Percentiles rank a stretch among this genome's conserved stretches.
Evolutionary conservation across 2,113 vertebrate genomes (phyloP).

Genomic region (Gymnarchus niloticus): DNA sequence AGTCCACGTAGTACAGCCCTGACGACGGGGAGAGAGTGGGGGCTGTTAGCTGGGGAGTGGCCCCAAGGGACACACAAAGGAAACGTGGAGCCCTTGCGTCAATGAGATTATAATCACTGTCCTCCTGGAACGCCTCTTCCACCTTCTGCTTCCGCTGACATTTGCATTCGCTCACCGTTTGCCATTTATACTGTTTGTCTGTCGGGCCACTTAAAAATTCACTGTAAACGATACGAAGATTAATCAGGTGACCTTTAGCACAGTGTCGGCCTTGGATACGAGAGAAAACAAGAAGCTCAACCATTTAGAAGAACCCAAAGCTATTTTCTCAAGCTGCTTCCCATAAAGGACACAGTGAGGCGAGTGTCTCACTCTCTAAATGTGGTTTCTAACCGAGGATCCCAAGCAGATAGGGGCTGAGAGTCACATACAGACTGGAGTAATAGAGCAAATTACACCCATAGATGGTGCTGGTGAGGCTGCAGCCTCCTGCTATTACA

Average conservation of each 20-base stretch:
- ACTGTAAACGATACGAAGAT: neutral
- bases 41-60: too few species aligned
- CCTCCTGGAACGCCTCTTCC: neutral
- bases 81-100: neutral
- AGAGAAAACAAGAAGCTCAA: neutral
- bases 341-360: neutral
- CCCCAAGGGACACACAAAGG: neutral
- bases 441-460: neutral
- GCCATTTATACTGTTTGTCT: neutral
- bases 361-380: too few species aligned
- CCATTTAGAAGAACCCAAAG: neutral
- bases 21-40: slow-evolving; percentile 42
- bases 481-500: neutral
- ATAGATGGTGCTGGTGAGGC: neutral
- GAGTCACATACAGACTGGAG: neutral
- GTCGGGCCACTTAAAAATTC: neutral
- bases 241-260: neutral
- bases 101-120: neutral
- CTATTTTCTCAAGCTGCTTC: neutral
- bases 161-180: slow-evolving; percentile 8
- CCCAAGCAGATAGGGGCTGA: neutral
- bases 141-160: neutral
- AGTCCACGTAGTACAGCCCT: slow-evolving; percentile 88
- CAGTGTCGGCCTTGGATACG: neutral
- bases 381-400: too few species aligned